Evolutionary conservation across 2,888 invertebrate genomes (phyloP).

Genomic region (Carpatolechia fugitivella): DNA sequence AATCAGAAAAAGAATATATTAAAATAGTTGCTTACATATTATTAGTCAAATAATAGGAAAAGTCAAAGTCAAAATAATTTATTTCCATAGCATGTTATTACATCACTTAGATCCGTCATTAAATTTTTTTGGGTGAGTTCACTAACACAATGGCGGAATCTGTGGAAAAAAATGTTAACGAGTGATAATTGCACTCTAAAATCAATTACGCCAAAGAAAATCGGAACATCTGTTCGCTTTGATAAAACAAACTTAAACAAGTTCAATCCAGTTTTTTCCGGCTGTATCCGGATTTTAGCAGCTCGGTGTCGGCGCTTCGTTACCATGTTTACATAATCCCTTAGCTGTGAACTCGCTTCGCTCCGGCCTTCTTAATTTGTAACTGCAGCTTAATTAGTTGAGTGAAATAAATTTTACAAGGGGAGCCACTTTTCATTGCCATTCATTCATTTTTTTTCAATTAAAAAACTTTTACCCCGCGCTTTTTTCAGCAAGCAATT

Average conservation of each 20-base stretch:
- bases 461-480: neutral
- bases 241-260: neutral
- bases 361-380: conserved; percentile 57
- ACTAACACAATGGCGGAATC: too few relatives aligned
- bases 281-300: conserved; percentile 6
- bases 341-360: conserved; percentile 43
- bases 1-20: too few relatives aligned
- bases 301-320: conserved; percentile 46
- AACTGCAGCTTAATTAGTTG: conserved; percentile 64
- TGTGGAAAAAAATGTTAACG: too few relatives aligned
- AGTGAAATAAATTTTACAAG: conserved; percentile 33
- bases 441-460: neutral
- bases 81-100: too few relatives aligned
- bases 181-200: too few relatives aligned
- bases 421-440: neutral
- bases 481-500: neutral
- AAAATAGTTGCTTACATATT: too few relatives aligned
- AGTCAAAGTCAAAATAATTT: too few relatives aligned
- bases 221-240: too few relatives aligned
- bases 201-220: too few relatives aligned
- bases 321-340: conserved; percentile 62
- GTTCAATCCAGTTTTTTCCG: neutral
- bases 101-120: too few relatives aligned
- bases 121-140: too few relatives aligned
- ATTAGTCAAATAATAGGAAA: too few relatives aligned